Conservation (phyloP, 2,888 invertebrate species). For the Amblyteles armatorius region DNA sequence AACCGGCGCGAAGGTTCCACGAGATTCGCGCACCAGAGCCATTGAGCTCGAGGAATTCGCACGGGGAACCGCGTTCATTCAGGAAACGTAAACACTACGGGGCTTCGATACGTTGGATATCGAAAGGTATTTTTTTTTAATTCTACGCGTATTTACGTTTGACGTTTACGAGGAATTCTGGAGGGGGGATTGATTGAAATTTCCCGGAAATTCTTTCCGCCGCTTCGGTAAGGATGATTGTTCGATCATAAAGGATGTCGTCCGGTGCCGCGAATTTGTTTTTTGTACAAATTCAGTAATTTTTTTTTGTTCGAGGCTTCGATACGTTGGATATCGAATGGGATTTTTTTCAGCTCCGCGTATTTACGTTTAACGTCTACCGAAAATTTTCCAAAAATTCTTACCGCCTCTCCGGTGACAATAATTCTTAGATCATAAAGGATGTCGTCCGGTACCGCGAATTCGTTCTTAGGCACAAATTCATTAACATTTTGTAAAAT, state of each 20-base stretch:
- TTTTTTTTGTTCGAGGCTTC: neutral
- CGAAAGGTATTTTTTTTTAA: constrained; percentile 18
- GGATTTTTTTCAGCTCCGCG: neutral
- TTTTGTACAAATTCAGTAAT: no score
- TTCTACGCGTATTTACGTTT: neutral
- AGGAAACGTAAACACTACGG: constrained; percentile 50
- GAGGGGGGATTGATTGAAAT: neutral
- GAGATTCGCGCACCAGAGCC: neutral
- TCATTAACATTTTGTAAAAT: no score
- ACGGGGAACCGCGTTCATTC: constrained; percentile 47
- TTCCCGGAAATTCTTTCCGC: neutral
- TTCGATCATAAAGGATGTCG: neutral
- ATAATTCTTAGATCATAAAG: neutral
- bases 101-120: neutral
- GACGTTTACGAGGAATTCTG: neutral
- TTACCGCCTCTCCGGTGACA: neutral
- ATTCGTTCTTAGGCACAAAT: constrained; percentile 17
- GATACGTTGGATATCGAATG: neutral
- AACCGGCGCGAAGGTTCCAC: constrained; percentile 6
- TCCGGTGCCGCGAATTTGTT: constrained; percentile 23
- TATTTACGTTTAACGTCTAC: neutral
- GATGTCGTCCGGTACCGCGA: neutral
- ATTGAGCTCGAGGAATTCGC: neutral
- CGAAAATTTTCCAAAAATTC: neutral
- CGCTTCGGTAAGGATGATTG: neutral